phyloP scores from a whole-genome alignment of 2,113 vertebrate species.

The Amblyornis subalaris region DNA sequence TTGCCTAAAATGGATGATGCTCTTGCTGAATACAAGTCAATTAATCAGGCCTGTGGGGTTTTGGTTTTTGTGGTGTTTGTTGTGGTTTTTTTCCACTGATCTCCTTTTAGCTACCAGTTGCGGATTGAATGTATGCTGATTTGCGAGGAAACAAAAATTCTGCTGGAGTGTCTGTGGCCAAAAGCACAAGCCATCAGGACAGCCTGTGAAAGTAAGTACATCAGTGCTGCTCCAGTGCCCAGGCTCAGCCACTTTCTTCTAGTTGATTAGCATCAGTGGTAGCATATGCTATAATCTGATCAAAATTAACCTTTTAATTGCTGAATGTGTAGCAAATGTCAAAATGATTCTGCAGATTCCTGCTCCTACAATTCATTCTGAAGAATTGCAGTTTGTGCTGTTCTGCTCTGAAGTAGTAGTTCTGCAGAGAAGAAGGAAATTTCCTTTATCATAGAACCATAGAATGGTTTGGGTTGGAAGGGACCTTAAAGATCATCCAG shows the following conservation, averaged over 20 bases:
- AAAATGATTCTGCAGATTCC: background rate
- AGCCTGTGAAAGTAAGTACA: constrained; percentile 84
- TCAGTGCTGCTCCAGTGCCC: background rate
- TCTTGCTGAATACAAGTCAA: background rate
- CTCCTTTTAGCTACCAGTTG: constrained; percentile 81
- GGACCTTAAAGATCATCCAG: background rate
- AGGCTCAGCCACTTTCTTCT: background rate
- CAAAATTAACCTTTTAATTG: background rate
- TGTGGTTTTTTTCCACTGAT: background rate
- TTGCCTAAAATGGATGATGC: constrained; percentile 7
- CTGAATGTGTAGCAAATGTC: fast-evolving
- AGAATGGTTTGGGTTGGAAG: background rate
- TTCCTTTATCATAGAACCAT: background rate
- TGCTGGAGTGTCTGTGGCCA: constrained; percentile 83
- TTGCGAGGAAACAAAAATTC: constrained; percentile 79
- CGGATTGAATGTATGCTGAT: constrained; percentile 90
- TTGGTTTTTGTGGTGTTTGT: background rate
- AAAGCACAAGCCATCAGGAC: constrained; percentile 78
- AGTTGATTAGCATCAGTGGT: background rate
- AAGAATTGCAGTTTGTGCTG: background rate
- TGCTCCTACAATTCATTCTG: background rate
- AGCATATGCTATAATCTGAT: background rate
- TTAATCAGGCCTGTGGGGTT: background rate
- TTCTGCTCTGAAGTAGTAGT: background rate
- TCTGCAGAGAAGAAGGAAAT: background rate